These are phyloP conservation scores for Apotomis turbidana DNA, from an alignment of 2,888 invertebrate genomes.

Conservation along the genomic window DNA sequence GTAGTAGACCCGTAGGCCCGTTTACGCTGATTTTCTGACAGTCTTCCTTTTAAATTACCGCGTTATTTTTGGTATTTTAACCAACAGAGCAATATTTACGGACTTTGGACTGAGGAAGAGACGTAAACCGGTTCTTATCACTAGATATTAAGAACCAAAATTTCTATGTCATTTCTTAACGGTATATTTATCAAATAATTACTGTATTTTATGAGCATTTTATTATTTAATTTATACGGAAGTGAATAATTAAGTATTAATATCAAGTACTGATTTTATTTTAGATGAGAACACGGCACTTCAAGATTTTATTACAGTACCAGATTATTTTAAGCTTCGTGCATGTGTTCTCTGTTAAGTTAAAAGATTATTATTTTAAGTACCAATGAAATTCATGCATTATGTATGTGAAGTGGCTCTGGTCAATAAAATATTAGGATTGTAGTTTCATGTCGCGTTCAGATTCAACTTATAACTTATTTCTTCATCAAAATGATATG, in stretches of 20 bases:
- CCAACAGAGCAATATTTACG: conserved; percentile 30
- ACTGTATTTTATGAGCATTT: conserved; percentile 81
- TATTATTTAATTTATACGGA: conserved; percentile 79
- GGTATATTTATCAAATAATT: conserved; percentile 73
- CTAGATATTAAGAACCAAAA: conserved; percentile 79
- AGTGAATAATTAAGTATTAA: conserved; percentile 70
- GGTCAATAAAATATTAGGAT: conserved; percentile 60
- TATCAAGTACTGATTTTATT: conserved; percentile 77
- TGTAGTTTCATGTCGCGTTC: conserved; percentile 67
- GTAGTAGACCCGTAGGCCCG: conserved; percentile 50
- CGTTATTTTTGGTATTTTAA: conserved; percentile 25
- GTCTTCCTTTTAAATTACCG: conserved; percentile 43
- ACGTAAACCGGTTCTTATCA: conserved; percentile 69
- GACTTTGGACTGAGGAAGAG: conserved; percentile 31
- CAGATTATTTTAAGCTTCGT: conserved; percentile 47
- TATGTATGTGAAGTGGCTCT: conserved; percentile 53
- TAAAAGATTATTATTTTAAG: conserved; percentile 52
- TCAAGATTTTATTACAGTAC: conserved; percentile 37
- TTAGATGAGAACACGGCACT: conserved; percentile 59
- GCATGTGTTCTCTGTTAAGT: conserved; percentile 63
- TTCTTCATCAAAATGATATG: conserved; percentile 53
- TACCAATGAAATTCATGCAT: conserved; percentile 55
- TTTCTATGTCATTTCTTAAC: conserved; percentile 81
- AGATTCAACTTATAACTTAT: conserved; percentile 53
- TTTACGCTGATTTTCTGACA: conserved; percentile 56